A percentile compares a stretch with the other conserved stretches of the same genome.
Conservation (phyloP, 1,140 invertebrate species). For the Cydia strobilella region DNA sequence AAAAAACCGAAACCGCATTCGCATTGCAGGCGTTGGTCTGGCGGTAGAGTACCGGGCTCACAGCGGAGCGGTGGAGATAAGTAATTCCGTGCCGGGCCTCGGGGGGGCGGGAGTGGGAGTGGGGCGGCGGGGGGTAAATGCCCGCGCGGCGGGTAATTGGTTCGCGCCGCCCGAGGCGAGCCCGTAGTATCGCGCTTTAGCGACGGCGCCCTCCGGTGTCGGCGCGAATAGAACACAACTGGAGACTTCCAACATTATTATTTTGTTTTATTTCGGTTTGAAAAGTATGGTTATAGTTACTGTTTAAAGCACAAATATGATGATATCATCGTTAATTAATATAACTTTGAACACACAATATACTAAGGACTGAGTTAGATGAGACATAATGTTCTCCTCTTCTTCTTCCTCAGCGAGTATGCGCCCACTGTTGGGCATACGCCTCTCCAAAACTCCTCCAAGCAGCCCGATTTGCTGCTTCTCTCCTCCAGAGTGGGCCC, state of each 20-base stretch:
- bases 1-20: slow-evolving; percentile 59
- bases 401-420: too few relatives aligned
- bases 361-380: too few relatives aligned
- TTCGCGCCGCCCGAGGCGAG: slow-evolving; percentile 79
- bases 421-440: too few relatives aligned
- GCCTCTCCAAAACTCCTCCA: too few relatives aligned
- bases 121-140: slow-evolving; percentile 60
- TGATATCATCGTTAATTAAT: too few relatives aligned
- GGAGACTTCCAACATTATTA: slow-evolving; percentile 47
- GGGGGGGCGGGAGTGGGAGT: slow-evolving; percentile 37
- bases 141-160: slow-evolving; percentile 77
- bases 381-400: too few relatives aligned
- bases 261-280: slow-evolving; percentile 37
- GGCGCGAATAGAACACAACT: slow-evolving; percentile 47
- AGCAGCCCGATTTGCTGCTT: too few relatives aligned
- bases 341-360: too few relatives aligned
- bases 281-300: too few relatives aligned
- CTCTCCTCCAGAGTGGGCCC: too few relatives aligned
- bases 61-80: slow-evolving; percentile 63
- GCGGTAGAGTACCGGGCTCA: slow-evolving; percentile 63
- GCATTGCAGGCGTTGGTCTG: slow-evolving; percentile 70
- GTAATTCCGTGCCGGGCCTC: slow-evolving; percentile 47
- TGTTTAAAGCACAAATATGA: too few relatives aligned
- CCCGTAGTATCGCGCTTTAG: slow-evolving; percentile 82
- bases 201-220: slow-evolving; percentile 78